Percentiles rank a stretch among this genome's conserved stretches.
Evolutionary conservation across 1,140 invertebrate species (phyloP).

Genomic region (Caenorhabditis brenneri): DNA sequence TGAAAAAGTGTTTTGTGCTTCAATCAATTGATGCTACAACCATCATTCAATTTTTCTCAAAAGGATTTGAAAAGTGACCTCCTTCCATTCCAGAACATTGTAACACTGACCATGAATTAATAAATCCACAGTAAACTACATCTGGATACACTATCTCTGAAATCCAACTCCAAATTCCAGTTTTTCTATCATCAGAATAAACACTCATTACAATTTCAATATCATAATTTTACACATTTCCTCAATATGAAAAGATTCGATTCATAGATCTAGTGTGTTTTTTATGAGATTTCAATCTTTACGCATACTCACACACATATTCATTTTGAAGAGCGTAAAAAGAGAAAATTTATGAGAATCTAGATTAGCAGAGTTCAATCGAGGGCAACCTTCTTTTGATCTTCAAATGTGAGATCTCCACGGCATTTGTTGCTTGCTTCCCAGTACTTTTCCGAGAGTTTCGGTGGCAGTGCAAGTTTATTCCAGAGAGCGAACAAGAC

Average conservation of each 20-base stretch:
- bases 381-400: constrained; percentile 32
- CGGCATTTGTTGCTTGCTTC: constrained; percentile 23
- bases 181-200: background rate
- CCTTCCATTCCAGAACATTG: too few species aligned
- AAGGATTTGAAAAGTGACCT: too few species aligned
- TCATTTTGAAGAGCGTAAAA: background rate
- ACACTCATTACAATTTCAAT: background rate
- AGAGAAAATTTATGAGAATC: background rate
- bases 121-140: too few species aligned
- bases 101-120: too few species aligned
- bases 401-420: background rate
- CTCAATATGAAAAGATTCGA: background rate
- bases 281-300: constrained; percentile 2
- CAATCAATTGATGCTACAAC: too few species aligned
- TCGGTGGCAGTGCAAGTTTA: constrained; percentile 16
- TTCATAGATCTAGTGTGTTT: background rate
- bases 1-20: too few species aligned
- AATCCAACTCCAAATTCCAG: background rate
- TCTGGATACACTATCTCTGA: background rate
- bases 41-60: too few species aligned
- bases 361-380: constrained; percentile 24
- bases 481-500: constrained; percentile 28
- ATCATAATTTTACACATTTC: background rate
- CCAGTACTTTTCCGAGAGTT: constrained; percentile 32
- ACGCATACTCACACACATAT: background rate